Evolutionary conservation across 2,888 invertebrate genomes (phyloP).

Genomic region (Cepaea hortensis): DNA sequence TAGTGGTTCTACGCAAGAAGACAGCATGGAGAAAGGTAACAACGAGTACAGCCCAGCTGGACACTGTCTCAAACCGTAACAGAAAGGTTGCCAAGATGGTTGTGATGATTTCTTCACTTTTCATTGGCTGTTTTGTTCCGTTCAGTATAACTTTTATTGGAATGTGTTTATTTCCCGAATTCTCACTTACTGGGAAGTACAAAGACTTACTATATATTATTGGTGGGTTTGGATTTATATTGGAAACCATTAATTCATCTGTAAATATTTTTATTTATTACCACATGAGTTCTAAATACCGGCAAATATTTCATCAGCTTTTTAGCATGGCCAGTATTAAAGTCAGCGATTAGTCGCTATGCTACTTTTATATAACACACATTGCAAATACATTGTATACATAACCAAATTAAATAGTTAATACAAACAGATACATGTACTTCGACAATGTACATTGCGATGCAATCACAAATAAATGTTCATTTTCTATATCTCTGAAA

Average conservation of each 20-base stretch:
- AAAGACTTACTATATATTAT: not conserved
- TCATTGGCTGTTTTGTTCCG: not conserved
- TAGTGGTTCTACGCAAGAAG: not conserved
- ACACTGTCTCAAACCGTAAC: not conserved
- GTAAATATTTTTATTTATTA: constrained; percentile 10
- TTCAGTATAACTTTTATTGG: not conserved
- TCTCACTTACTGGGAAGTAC: not conserved
- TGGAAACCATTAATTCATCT: constrained; percentile 1
- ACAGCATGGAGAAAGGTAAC: not conserved
- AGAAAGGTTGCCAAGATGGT: constrained; percentile 5
- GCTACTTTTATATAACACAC: no score
- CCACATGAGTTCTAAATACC: not conserved
- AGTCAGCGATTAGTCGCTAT: no score
- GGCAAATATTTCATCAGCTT: not conserved
- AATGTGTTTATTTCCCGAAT: not conserved
- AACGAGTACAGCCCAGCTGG: not conserved
- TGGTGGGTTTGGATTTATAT: not conserved
- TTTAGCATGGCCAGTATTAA: not conserved
- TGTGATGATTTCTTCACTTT: constrained; percentile 2
- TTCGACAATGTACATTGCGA: no score
- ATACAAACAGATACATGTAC: no score
- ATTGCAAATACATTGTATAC: no score
- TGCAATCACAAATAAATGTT: no score
- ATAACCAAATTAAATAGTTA: no score
- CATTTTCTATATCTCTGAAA: no score